Percentiles rank a stretch among this genome's conserved stretches.
phyloP scores from a whole-genome alignment of 1,140 invertebrate species.

The Drosophila insularis region DNA sequence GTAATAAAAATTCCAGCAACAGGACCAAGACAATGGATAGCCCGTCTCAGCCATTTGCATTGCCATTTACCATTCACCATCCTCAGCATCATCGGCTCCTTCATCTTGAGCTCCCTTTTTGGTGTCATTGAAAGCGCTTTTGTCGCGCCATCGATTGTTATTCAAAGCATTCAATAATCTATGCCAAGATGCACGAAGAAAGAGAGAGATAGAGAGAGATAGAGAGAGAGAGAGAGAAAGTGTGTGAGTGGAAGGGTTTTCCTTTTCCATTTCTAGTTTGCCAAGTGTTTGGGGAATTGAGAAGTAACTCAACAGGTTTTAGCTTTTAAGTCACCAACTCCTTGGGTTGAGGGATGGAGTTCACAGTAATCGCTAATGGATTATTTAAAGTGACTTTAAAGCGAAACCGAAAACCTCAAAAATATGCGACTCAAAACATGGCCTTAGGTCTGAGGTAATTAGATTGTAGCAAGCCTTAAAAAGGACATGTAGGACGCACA shows the following conservation, averaged over 20 bases:
- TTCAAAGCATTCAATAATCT: constrained; percentile 80
- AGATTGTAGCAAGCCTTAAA: constrained; percentile 54
- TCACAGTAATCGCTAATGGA: constrained; percentile 67
- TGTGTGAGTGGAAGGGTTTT: constrained; percentile 15
- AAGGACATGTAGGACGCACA: constrained; percentile 26
- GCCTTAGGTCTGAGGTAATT: constrained; percentile 53
- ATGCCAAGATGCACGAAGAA: constrained; percentile 48
- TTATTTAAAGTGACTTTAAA: constrained; percentile 78
- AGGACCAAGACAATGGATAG: constrained; percentile 34
- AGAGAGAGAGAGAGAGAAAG: constrained; percentile 43
- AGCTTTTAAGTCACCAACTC: constrained; percentile 78
- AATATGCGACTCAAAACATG: constrained; percentile 17
- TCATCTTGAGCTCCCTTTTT: constrained; percentile 1
- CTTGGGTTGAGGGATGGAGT: constrained; percentile 12
- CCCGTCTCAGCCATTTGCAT: constrained; percentile 55
- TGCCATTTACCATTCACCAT: constrained; percentile 41
- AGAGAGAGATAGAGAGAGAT: constrained; percentile 20
- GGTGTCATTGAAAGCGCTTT: constrained; percentile 34
- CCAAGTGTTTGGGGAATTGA: constrained; percentile 82
- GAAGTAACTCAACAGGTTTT: constrained; percentile 82
- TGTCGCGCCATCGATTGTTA: constrained; percentile 79
- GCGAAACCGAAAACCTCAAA: constrained; percentile 2
- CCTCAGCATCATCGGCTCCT: constrained; percentile 24
- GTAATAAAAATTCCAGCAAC: constrained; percentile 69
- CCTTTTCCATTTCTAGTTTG: constrained; percentile 62